Base-by-base conservation (phyloP, 2,797 vertebrate genomes). In the Spatula clypeata region DNA sequence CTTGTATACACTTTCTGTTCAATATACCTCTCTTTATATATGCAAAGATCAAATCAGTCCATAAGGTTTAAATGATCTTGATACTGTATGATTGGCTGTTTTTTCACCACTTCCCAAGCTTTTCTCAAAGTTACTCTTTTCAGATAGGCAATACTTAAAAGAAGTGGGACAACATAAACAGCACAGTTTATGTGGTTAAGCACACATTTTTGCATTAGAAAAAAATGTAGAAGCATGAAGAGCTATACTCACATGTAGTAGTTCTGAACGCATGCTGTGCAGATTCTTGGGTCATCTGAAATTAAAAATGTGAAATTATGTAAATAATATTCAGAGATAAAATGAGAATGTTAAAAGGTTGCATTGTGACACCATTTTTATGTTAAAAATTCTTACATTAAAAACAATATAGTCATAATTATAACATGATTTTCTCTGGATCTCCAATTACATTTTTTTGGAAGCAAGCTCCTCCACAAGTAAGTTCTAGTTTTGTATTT, bases 181-280 rank as follows among this genome's bases (percentile, higher is more conserved):
- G 4, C 29, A 57, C 3, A 65, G 13, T 34, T 17, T 69, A 4
- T 20, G 3, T 36, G 45, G 18, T 18, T 12, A 55, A 73, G 26
- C 14, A 51, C 51, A 58, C 7, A 54, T 90, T 62, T 90, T 93
- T 92, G 20, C 57, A 88, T 90, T 38, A 92, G 54, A 96, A 96
- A 96, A 96, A 64, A 93, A 72, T 34, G 31, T 47, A 73, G 31
- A 71, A 19, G 19, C 13, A 13, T 62, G 26, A 53, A 86, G 11
- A 73, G 21, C 17, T 85, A 34, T 76, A 99, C 99, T 99, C 98
- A 99, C 99, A 98, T 98, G 86, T 99, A 99, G 94, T 98, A 99
- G 54, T 95, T 97, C 8, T 94, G 80, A 94, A 98, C 77, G 96
- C 99, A 99, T 36, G 97, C 97, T 36, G 97, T 92, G 86, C 99